These are phyloP conservation scores for Tanypteryx hageni DNA, from an alignment of 2,888 invertebrate genomes.

Conservation along the genomic window DNA sequence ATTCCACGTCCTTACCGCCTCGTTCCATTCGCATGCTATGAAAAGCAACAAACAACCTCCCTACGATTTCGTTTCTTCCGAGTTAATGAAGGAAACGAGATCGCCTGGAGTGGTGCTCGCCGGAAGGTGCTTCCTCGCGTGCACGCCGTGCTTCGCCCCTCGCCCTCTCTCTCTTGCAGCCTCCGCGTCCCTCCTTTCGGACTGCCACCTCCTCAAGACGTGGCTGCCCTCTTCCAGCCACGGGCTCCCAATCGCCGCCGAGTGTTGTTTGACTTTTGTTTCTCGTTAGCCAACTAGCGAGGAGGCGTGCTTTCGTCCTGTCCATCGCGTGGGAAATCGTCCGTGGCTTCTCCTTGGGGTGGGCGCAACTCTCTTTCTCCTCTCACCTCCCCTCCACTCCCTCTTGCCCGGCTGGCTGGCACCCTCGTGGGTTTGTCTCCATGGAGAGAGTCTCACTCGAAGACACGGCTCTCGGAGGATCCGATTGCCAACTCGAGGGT, in stretches of 20 bases:
- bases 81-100: no score
- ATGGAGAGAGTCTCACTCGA: no score
- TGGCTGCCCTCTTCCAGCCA: background rate
- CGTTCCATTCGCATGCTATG: no score
- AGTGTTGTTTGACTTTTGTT: background rate
- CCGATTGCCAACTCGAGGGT: background rate
- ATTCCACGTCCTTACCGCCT: no score
- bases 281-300: background rate
- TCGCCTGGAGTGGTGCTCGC: no score
- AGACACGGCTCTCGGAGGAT: no score
- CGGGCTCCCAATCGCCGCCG: background rate
- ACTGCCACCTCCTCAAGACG: background rate
- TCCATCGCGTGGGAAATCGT: background rate
- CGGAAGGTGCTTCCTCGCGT: background rate
- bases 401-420: background rate
- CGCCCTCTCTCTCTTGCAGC: no score
- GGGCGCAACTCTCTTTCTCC: background rate
- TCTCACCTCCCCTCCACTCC: background rate
- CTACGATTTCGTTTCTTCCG: no score
- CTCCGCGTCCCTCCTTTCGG: background rate
- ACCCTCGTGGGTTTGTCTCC: background rate
- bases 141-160: background rate
- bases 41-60: no score
- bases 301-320: background rate
- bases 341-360: background rate